These are phyloP conservation scores for Monopis laevigella DNA, from an alignment of 2,888 invertebrate genomes.

Conservation along the genomic window DNA sequence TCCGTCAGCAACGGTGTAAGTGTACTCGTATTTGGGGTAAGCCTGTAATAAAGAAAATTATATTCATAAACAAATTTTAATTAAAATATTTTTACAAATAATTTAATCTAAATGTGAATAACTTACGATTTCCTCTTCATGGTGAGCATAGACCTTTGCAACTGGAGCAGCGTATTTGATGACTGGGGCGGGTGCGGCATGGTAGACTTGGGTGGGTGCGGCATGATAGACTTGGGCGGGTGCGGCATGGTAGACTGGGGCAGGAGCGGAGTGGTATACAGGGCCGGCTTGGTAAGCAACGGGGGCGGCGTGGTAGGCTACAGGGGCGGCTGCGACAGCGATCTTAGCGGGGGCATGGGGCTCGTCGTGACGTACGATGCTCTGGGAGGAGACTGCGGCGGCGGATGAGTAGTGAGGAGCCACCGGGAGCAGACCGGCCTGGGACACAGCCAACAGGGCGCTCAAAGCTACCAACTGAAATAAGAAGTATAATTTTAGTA, in stretches of 20 bases:
- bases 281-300: constrained; percentile 17
- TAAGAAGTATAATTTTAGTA: constrained; percentile 1
- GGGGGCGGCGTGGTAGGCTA: constrained; percentile 27
- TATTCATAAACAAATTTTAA: too few relatives aligned
- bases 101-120: too few relatives aligned
- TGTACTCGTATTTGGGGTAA: constrained; percentile 48
- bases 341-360: constrained; percentile 28
- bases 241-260: constrained; percentile 21
- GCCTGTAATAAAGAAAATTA: constrained; percentile 23
- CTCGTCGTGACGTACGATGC: constrained; percentile 26
- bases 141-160: too few relatives aligned
- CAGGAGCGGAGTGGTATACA: constrained; percentile 22
- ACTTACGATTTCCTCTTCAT: constrained; percentile 17
- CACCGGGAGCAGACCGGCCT: constrained; percentile 40
- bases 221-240: too few relatives aligned
- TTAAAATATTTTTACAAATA: too few relatives aligned
- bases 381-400: constrained; percentile 36
- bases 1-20: constrained; percentile 58
- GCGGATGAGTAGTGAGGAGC: constrained; percentile 49
- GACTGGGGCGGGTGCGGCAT: constrained; percentile 23
- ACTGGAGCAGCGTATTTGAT: constrained; percentile 25
- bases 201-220: too few relatives aligned
- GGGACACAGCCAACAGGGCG: constrained; percentile 17
- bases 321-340: constrained; percentile 18
- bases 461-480: constrained; percentile 14